Conservation (phyloP, 2,113 vertebrate genomes). For the Hemibagrus wyckioides region DNA sequence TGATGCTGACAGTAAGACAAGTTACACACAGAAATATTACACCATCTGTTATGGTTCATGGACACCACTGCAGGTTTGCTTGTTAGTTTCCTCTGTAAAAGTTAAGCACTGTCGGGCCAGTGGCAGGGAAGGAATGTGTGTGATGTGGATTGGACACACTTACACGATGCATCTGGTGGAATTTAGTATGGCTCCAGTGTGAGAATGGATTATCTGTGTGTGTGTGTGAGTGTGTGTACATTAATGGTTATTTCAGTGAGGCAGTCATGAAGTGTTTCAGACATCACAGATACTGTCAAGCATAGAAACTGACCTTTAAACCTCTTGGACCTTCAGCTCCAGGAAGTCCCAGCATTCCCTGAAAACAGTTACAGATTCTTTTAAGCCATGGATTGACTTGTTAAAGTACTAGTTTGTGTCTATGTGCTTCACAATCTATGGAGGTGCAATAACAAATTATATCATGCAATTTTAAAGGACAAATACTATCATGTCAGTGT, state of each 20-base stretch:
- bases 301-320: constrained; percentile 66
- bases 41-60: neutral
- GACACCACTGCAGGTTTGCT: neutral
- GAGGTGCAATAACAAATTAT: neutral
- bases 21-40: neutral
- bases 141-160: neutral
- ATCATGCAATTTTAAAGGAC: neutral
- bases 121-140: neutral
- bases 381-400: neutral
- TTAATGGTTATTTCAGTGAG: neutral
- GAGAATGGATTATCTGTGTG: neutral
- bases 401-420: neutral
- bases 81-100: constrained; percentile 1
- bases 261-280: neutral
- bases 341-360: constrained; percentile 76
- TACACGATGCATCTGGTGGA: neutral
- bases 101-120: neutral
- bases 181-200: neutral
- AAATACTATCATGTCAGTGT: neutral
- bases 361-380: constrained; percentile 40
- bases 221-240: neutral
- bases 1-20: neutral
- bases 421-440: neutral
- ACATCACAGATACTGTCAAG: neutral
- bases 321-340: constrained; percentile 70